A percentile compares a stretch with the other conserved stretches of the same genome.
Evolutionary conservation across 2,888 invertebrate species (phyloP).

Genomic region (Drosophila incognita): DNA sequence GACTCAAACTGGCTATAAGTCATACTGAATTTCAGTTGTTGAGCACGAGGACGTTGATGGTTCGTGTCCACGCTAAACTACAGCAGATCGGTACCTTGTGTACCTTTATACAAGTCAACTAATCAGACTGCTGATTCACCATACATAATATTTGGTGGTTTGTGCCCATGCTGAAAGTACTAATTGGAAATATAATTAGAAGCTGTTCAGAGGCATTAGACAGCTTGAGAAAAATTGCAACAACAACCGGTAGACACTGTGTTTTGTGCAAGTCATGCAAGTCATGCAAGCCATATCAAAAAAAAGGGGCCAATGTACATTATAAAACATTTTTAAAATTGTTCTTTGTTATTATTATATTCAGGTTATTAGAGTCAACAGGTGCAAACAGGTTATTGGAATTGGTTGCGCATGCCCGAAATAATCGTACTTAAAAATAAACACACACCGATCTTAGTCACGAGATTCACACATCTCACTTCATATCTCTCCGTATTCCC

Average conservation of each 20-base stretch:
- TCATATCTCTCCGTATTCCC: constrained; percentile 10
- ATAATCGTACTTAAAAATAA: constrained; percentile 17
- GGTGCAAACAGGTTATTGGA: constrained; percentile 45
- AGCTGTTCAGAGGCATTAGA: background rate
- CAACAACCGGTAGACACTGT: constrained; percentile 14
- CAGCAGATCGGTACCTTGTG: constrained; percentile 6
- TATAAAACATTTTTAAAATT: constrained; percentile 8
- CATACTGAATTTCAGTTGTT: background rate
- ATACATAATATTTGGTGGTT: background rate
- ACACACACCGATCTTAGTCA: constrained; percentile 31
- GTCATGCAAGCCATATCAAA: constrained; percentile 21
- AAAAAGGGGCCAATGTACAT: constrained; percentile 15
- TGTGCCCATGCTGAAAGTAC: background rate
- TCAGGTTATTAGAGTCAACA: constrained; percentile 16
- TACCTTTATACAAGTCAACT: background rate
- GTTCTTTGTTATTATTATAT: constrained; percentile 2
- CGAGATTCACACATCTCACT: constrained; percentile 24
- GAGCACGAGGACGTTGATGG: background rate
- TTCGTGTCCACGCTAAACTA: constrained; percentile 10
- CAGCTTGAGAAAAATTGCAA: background rate
- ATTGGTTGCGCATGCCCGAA: constrained; percentile 61
- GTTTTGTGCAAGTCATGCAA: constrained; percentile 15
- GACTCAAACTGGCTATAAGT: background rate
- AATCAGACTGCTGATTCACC: background rate
- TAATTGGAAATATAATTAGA: constrained; percentile 7